phyloP scores from a whole-genome alignment of 1,140 invertebrate genomes.

The Cataglyphis hispanica region DNA sequence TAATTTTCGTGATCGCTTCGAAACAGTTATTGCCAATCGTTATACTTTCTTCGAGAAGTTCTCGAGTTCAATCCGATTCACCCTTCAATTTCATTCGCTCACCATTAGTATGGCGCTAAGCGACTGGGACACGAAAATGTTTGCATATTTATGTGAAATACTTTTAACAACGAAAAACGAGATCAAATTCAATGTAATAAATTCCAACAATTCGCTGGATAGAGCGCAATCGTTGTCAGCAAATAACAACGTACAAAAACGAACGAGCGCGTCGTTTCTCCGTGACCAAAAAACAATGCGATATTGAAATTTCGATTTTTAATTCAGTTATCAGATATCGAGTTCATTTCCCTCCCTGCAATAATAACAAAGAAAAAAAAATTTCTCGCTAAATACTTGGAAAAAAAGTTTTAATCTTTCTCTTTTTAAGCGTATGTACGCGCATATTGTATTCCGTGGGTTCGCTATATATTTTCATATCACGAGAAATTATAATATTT shows the following conservation, averaged over 20 bases:
- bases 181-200: slow-evolving; percentile 27
- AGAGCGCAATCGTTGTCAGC: slow-evolving; percentile 10
- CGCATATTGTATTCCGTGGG: not conserved
- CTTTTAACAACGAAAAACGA: not conserved
- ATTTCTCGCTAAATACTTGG: not conserved
- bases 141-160: slow-evolving; percentile 26
- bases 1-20: not conserved
- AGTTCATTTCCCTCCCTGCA: not conserved
- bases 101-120: slow-evolving; percentile 6
- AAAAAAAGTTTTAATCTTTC: slow-evolving; percentile 5
- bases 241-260: slow-evolving; percentile 35
- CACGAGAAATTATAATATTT: slow-evolving; percentile 8
- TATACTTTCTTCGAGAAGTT: slow-evolving; percentile 15
- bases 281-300: not conserved
- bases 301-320: slow-evolving; percentile 7
- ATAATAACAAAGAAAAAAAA: not conserved
- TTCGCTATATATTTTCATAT: slow-evolving; percentile 11
- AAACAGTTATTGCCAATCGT: slow-evolving; percentile 1
- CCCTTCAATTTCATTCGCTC: slow-evolving; percentile 18
- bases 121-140: not conserved
- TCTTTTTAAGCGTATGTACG: not conserved
- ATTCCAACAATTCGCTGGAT: slow-evolving; percentile 2
- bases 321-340: not conserved
- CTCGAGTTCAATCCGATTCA: not conserved
- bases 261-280: not conserved